Percentiles rank a stretch among this genome's conserved stretches.
phyloP scores from a whole-genome alignment of 2,113 vertebrate species.

The Mola mola region DNA sequence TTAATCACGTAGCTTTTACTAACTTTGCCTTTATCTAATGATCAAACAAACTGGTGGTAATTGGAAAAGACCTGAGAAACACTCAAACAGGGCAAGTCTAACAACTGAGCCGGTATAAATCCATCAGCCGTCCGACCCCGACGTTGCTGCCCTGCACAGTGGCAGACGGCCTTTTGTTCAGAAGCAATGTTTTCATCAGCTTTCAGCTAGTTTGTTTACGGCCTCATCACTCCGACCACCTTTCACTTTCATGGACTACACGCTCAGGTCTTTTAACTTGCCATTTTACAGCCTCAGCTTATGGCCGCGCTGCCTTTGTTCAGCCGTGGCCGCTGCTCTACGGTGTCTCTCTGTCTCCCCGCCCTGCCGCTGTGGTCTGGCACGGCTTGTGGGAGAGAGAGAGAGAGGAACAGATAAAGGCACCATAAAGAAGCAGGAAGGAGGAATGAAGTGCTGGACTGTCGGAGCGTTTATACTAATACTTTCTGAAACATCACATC shows the following conservation, averaged over 20 bases:
- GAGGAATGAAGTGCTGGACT: not conserved
- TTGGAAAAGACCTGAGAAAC: too few relatives aligned
- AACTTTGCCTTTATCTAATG: too few relatives aligned
- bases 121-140: too few relatives aligned
- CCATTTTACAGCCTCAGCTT: constrained; percentile 37
- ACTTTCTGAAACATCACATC: not conserved
- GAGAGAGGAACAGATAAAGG: not conserved
- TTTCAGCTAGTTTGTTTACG: too few relatives aligned
- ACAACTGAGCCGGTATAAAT: too few relatives aligned
- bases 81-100: too few relatives aligned
- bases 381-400: not conserved
- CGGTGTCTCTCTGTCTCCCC: constrained; percentile 39
- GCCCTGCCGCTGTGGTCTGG: constrained; percentile 18
- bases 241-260: constrained; percentile 6
- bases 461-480: too few relatives aligned
- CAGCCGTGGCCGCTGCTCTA: constrained; percentile 6
- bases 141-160: too few relatives aligned
- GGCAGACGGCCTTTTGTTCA: too few relatives aligned
- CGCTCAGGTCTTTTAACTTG: constrained; percentile 2
- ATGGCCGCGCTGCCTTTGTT: constrained; percentile 15
- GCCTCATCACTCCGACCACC: constrained; percentile 14
- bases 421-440: not conserved
- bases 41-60: too few relatives aligned
- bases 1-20: too few relatives aligned
- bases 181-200: too few relatives aligned